Percentiles rank a stretch among this genome's conserved stretches.
phyloP scores from a whole-genome alignment of 2,113 vertebrate species.

The Microtus oregoni region DNA sequence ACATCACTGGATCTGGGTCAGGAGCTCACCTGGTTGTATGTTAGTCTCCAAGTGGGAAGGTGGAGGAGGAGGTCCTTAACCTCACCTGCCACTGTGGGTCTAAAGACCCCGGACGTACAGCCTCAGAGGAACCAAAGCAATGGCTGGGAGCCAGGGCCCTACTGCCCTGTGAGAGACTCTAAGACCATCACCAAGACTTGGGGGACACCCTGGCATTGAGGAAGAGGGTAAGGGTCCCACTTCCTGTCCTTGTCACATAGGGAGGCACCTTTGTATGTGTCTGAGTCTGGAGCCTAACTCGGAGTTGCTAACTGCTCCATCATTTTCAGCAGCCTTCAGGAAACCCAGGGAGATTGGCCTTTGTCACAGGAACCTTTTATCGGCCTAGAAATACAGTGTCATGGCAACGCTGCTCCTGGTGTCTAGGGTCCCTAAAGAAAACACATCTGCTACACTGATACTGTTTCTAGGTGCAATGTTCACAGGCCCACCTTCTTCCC shows the following conservation, averaged over 20 bases:
- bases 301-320: neutral
- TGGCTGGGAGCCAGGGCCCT: neutral
- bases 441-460: fast-evolving
- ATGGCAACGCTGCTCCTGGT: fast-evolving
- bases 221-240: neutral
- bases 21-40: neutral
- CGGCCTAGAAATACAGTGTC: fast-evolving
- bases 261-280: neutral
- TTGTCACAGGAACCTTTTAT: neutral
- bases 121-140: neutral
- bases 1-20: neutral
- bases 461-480: fast-evolving
- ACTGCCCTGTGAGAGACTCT: neutral
- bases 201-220: neutral
- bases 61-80: neutral
- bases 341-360: neutral
- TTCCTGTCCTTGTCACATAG: neutral
- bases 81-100: neutral
- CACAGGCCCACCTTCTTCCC: neutral
- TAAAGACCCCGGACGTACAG: neutral
- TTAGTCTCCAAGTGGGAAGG: neutral
- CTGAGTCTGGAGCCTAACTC: neutral
- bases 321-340: neutral
- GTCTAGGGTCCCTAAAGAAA: neutral
- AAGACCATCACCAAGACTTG: neutral